Percentiles rank a stretch among this genome's conserved stretches.
Evolutionary conservation across 2,113 vertebrate species (phyloP).

Genomic region (Euleptes europaea): DNA sequence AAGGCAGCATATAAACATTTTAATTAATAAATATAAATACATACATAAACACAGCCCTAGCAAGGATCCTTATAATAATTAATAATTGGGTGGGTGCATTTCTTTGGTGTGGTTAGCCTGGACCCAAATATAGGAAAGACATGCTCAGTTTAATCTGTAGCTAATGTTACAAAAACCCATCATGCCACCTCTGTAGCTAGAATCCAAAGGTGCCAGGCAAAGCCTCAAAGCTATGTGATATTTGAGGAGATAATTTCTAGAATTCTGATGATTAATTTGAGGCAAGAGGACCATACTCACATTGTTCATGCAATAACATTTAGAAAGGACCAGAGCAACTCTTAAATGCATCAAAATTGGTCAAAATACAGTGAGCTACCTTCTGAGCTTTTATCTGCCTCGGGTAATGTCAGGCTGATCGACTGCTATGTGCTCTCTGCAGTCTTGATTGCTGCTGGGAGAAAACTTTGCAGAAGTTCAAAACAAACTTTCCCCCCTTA

Average conservation of each 20-base stretch:
- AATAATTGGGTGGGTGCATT: background rate
- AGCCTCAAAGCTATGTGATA: slow-evolving; percentile 37
- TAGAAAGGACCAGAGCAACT: slow-evolving; percentile 57
- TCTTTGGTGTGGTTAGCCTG: background rate
- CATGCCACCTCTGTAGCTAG: slow-evolving; percentile 44
- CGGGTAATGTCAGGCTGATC: slow-evolving; percentile 48
- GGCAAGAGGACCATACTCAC: slow-evolving; percentile 49
- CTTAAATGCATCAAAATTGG: slow-evolving; percentile 56
- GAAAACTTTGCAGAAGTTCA: slow-evolving; percentile 60
- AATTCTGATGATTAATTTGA: slow-evolving; percentile 59
- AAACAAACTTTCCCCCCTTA: slow-evolving; percentile 33
- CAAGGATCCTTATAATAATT: background rate
- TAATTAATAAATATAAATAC: too few relatives aligned
- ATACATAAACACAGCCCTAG: background rate
- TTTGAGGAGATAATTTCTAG: slow-evolving; percentile 57
- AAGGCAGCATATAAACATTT: too few relatives aligned
- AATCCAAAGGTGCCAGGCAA: slow-evolving; percentile 45
- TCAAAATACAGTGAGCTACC: slow-evolving; percentile 42
- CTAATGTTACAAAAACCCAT: slow-evolving; percentile 4
- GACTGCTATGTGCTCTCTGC: slow-evolving; percentile 50
- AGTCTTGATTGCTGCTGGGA: slow-evolving; percentile 55
- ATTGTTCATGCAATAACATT: slow-evolving; percentile 50
- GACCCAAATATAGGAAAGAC: background rate
- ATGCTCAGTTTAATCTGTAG: background rate
- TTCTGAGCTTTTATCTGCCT: slow-evolving; percentile 54